A percentile compares a stretch with the other conserved stretches of the same genome.
These are phyloP conservation scores for Limnephilus lunatus DNA, from an alignment of 2,888 invertebrate genomes.

Conservation along the genomic window DNA sequence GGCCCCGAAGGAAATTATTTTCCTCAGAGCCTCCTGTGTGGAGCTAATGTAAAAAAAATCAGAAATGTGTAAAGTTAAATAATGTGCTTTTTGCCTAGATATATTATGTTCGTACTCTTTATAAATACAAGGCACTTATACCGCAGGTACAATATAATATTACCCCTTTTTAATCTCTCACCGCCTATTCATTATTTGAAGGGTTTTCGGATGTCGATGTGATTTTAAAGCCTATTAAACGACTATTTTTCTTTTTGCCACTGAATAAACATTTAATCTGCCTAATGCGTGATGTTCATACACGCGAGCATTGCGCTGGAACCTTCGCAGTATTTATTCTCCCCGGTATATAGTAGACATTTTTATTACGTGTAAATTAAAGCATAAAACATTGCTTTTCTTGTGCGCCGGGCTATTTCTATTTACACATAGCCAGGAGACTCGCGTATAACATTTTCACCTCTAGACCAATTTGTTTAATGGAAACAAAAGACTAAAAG, in stretches of 20 bases:
- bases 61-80: neutral
- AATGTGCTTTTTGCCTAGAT: neutral
- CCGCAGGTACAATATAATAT: neutral
- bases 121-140: neutral
- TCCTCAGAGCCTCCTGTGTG: too few relatives aligned
- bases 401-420: constrained; percentile 12
- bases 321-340: neutral
- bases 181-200: constrained; percentile 2
- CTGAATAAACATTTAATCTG: constrained; percentile 27
- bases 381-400: constrained; percentile 54
- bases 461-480: constrained; percentile 24
- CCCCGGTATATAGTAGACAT: constrained; percentile 30
- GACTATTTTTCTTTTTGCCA: neutral
- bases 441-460: constrained; percentile 7
- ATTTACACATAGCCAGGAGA: neutral
- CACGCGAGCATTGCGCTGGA: neutral
- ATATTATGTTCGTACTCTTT: neutral
- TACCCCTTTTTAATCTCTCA: neutral
- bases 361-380: constrained; percentile 62
- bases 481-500: neutral
- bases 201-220: neutral
- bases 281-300: constrained; percentile 27
- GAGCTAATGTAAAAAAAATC: too few relatives aligned
- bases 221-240: neutral
- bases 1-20: too few relatives aligned